Evolutionary conservation across 2,797 vertebrate genomes (phyloP).

Genomic region (Babyrousa celebensis): DNA sequence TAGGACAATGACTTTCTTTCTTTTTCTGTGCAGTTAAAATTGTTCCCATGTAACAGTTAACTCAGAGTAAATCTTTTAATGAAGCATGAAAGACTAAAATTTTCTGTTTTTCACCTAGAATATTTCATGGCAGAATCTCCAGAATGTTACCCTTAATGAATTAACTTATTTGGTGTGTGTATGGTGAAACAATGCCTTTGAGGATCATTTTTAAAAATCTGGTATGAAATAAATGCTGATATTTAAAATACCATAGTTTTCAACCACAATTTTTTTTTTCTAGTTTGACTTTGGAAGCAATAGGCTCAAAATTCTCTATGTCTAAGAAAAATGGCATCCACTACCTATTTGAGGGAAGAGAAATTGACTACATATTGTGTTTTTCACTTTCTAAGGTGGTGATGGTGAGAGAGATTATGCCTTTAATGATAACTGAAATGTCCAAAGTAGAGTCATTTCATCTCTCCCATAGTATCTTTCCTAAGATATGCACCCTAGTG

Average conservation of each 20-base stretch:
- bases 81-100: not conserved
- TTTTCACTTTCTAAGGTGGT: not conserved
- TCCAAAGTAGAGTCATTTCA: not conserved
- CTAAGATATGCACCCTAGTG: not conserved
- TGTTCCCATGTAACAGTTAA: not conserved
- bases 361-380: not conserved
- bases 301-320: not conserved
- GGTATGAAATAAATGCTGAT: not conserved
- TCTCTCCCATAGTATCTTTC: not conserved
- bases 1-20: not conserved
- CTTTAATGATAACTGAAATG: not conserved
- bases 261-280: not conserved
- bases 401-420: not conserved
- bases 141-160: not conserved
- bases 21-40: not conserved
- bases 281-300: not conserved
- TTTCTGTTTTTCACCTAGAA: not conserved
- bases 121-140: not conserved
- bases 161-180: not conserved
- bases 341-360: not conserved
- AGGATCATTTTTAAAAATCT: not conserved
- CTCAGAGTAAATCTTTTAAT: not conserved
- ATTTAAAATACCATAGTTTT: not conserved
- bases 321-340: not conserved
- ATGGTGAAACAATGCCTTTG: not conserved